Conservation (phyloP, 2,888 invertebrate species). For the Epinotia bilunana region DNA sequence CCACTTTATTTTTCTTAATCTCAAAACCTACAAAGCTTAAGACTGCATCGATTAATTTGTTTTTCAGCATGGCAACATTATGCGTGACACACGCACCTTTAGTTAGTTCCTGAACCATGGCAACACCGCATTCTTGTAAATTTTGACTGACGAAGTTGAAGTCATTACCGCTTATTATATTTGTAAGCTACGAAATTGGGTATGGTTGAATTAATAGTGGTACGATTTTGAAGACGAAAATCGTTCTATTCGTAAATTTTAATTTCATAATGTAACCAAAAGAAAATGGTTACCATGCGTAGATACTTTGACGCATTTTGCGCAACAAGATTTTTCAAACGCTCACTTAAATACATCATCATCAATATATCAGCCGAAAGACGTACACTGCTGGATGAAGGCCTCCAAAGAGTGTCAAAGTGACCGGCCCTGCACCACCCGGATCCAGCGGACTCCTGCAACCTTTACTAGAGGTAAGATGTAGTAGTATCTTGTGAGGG, state of each 20-base stretch:
- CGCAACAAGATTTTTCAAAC: no score
- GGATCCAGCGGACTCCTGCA: no score
- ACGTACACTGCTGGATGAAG: no score
- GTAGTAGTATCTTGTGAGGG: no score
- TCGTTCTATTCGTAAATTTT: not conserved
- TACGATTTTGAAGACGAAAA: not conserved
- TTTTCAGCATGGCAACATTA: slow-evolving; percentile 37
- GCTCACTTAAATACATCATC: no score
- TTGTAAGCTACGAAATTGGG: not conserved
- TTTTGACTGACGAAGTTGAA: slow-evolving; percentile 24
- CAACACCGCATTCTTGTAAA: slow-evolving; percentile 34
- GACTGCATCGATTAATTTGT: slow-evolving; percentile 38
- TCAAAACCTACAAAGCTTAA: slow-evolving; percentile 26
- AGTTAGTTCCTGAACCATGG: slow-evolving; percentile 34
- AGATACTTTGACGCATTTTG: no score
- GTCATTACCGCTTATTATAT: slow-evolving; percentile 19
- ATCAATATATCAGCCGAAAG: no score
- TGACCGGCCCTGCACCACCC: no score
- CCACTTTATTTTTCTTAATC: slow-evolving; percentile 40
- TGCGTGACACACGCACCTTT: slow-evolving; percentile 45
- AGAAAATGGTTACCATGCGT: no score
- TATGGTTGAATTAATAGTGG: not conserved
- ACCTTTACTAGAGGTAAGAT: no score
- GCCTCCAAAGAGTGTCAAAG: no score
- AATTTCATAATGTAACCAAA: no score